Evolutionary conservation across 2,113 vertebrate genomes (phyloP).

Genomic region (Theropithecus gelada): DNA sequence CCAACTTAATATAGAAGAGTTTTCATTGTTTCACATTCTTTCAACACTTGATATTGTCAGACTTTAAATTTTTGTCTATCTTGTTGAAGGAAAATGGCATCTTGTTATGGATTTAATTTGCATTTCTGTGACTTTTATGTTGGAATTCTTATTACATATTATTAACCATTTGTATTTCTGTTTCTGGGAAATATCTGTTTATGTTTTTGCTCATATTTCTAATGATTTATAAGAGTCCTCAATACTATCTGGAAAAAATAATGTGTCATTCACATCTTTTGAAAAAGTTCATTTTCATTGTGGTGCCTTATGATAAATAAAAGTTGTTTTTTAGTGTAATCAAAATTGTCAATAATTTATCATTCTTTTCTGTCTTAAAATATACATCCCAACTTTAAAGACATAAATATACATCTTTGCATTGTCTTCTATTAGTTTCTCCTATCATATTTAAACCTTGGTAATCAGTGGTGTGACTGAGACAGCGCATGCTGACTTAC

Average conservation of each 20-base stretch:
- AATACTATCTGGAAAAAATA: background rate
- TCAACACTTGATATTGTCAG: background rate
- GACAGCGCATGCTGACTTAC: background rate
- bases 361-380: background rate
- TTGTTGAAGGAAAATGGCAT: background rate
- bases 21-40: background rate
- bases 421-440: background rate
- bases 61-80: background rate
- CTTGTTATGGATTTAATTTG: background rate
- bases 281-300: background rate
- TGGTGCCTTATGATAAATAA: background rate
- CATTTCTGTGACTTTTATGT: background rate
- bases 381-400: background rate
- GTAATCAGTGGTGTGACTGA: background rate
- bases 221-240: background rate
- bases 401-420: background rate
- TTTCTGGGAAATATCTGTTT: background rate
- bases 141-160: background rate
- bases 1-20: background rate
- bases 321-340: background rate
- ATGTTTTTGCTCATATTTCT: background rate
- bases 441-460: background rate
- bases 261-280: background rate
- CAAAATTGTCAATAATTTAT: background rate
- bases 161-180: background rate